Evolutionary conservation across 2,113 vertebrate species (phyloP).

Genomic region (Dissostichus mawsoni): DNA sequence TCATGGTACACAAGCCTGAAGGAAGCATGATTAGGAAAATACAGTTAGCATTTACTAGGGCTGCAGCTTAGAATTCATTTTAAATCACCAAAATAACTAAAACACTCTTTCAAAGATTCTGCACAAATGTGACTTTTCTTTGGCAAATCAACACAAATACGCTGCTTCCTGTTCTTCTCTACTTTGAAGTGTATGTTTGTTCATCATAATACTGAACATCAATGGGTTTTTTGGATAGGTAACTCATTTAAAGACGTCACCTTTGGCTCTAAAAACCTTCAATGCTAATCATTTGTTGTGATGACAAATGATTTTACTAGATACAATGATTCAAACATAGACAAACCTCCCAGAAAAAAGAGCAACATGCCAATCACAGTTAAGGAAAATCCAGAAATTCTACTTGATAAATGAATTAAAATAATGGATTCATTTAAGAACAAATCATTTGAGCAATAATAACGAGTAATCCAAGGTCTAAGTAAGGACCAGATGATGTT

Average conservation of each 20-base stretch:
- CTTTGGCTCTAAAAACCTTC: background rate
- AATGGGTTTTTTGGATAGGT: too few relatives aligned
- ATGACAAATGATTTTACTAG: too few relatives aligned
- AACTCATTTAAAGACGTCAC: too few relatives aligned
- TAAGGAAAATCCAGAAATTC: background rate
- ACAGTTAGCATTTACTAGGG: background rate
- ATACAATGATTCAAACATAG: too few relatives aligned
- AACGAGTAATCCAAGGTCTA: background rate
- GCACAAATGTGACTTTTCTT: too few relatives aligned
- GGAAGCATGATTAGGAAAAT: background rate
- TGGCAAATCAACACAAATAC: background rate
- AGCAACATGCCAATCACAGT: too few relatives aligned
- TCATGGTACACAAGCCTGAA: constrained; percentile 98
- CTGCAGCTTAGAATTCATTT: background rate
- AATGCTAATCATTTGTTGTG: background rate
- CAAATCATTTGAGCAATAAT: background rate
- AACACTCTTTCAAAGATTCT: background rate
- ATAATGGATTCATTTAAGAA: background rate
- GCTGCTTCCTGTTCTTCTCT: background rate
- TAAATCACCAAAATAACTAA: background rate
- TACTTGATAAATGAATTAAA: background rate
- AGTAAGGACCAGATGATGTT: background rate
- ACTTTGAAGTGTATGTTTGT: background rate
- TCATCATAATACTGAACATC: background rate
- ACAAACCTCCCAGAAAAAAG: background rate